Conservation (phyloP, 2,888 invertebrate species). For the Orthosia cruda region DNA sequence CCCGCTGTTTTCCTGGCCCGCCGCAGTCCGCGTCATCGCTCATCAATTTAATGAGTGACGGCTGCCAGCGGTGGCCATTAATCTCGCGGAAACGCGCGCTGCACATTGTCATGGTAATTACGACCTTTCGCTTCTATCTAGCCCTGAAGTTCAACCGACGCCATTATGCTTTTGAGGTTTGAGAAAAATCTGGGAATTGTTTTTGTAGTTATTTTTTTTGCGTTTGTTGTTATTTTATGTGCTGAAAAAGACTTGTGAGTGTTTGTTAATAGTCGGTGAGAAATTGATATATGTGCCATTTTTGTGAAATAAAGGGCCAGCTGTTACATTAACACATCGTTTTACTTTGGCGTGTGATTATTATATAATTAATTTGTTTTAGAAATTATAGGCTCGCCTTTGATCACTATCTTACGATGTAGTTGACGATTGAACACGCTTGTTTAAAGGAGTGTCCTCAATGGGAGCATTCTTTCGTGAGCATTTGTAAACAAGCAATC, state of each 20-base stretch:
- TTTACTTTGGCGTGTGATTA: too few relatives aligned
- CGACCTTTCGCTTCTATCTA: constrained; percentile 47
- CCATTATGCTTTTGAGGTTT: constrained; percentile 9
- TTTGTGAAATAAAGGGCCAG: too few relatives aligned
- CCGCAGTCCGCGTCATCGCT: constrained; percentile 66
- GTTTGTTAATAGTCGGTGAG: too few relatives aligned
- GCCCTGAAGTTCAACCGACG: constrained; percentile 26
- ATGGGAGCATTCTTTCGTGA: too few relatives aligned
- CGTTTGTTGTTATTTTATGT: background rate
- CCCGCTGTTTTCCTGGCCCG: constrained; percentile 44
- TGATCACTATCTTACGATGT: too few relatives aligned
- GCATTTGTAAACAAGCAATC: too few relatives aligned
- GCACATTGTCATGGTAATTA: constrained; percentile 72
- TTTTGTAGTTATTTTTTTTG: background rate
- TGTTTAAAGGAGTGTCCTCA: too few relatives aligned
- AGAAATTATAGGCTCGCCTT: too few relatives aligned
- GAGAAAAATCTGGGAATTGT: background rate
- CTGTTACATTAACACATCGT: too few relatives aligned
- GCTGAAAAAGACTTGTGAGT: background rate
- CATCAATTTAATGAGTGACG: constrained; percentile 75
- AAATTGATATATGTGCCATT: too few relatives aligned
- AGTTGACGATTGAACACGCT: too few relatives aligned
- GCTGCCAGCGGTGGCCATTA: constrained; percentile 70
- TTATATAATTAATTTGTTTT: too few relatives aligned
- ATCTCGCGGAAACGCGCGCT: constrained; percentile 65